Conservation (phyloP, 2,797 vertebrate species). For the Furcifer pardalis region DNA sequence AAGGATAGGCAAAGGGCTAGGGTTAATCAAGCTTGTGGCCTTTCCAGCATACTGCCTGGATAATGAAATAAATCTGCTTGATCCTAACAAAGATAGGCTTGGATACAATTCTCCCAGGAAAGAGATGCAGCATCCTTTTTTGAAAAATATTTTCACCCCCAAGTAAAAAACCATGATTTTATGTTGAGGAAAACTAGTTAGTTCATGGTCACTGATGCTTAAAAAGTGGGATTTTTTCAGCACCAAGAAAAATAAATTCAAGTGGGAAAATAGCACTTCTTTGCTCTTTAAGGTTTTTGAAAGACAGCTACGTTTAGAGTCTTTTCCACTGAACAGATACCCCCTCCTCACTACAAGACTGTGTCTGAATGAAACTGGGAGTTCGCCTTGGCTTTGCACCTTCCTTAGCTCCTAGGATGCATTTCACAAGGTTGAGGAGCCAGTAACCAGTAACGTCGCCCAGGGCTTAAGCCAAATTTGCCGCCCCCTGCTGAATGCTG, state of each 20-base stretch:
- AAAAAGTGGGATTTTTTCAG: neutral
- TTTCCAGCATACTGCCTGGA: constrained; percentile 30
- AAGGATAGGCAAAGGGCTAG: constrained; percentile 19
- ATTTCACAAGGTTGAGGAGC: neutral
- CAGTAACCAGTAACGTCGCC: too few relatives aligned
- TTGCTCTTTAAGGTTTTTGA: neutral
- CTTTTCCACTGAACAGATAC: neutral
- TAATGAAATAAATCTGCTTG: constrained; percentile 45
- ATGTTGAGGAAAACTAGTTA: neutral
- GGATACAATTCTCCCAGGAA: constrained; percentile 20
- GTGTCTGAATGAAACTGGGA: too few relatives aligned
- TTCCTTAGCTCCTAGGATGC: too few relatives aligned
- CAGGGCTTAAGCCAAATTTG: too few relatives aligned
- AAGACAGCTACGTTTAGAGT: neutral
- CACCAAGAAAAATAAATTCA: neutral
- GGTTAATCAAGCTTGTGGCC: constrained; percentile 39
- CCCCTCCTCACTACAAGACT: neutral
- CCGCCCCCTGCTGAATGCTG: too few relatives aligned
- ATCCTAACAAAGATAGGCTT: constrained; percentile 32
- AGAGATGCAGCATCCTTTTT: neutral
- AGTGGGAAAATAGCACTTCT: neutral
- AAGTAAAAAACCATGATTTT: constrained; percentile 8
- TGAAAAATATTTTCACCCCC: neutral
- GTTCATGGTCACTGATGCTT: neutral
- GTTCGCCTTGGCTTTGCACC: neutral